Base-by-base conservation (phyloP, 2,113 vertebrate genomes). In the Lota lota region DNA sequence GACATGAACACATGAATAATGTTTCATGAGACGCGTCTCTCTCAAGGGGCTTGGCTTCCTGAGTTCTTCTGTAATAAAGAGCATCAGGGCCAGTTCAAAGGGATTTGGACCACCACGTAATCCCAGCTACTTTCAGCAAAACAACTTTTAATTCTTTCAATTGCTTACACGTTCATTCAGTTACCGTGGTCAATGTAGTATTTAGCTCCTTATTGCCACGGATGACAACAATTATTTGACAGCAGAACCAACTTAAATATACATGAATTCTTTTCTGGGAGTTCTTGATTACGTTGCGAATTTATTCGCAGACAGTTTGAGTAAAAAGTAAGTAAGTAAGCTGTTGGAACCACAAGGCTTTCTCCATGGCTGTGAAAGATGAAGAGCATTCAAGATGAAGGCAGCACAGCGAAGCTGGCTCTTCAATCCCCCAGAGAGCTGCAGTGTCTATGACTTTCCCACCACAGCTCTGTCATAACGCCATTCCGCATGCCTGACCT, bases 401-500 rank as follows among this genome's bases (percentile, higher is more conserved):
- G 20, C 54, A 20, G n/a, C 20, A 2, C n/a, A 14, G 18, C 11
- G n/a, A 18, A n/a, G 16, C 16, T 56, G 4, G 3, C n/a, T 8
- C n/a, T n/a, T 20, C 12, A 21, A 8, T 21, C n/a, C 20, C n/a
- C 20, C 71, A 22, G 12, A 17, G 36, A 40, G 4, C 5, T 40
- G 28, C 36, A 65, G 0, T 64, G 66, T 75, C 74, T 28, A 0
- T 68, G 71, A 66, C 63, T 70, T 40, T 73, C 21, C 16, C 16
- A 51, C 51, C 54, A n/a, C 20, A 53, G 28, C 22, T 78, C 5
- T 21, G 61, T 77, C 61, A 75, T 10, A 0, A 53, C 59, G 1
- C 74, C 73, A 68, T 19, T 77, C 64, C 24, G 50, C 82, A 77
- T 75, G 64, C 74, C 64, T 12, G 22, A 54, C 18, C 69, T 19